Percentiles rank a stretch among this genome's conserved stretches.
phyloP scores from a whole-genome alignment of 2,797 vertebrate genomes.

The Hemitrygon akajei region DNA sequence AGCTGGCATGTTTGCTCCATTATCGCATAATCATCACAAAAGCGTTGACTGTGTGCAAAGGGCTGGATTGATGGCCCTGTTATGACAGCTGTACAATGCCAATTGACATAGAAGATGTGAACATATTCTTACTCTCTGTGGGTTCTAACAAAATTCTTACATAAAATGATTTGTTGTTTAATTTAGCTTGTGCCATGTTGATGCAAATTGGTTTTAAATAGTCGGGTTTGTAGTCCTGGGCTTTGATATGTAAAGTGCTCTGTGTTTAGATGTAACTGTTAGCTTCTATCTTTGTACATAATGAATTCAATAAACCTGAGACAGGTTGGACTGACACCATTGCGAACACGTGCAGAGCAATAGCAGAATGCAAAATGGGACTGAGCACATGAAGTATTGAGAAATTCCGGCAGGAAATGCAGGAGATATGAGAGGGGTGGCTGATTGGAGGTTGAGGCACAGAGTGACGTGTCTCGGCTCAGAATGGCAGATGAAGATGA shows the following conservation, averaged over 20 bases:
- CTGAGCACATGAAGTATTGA: not conserved
- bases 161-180: not conserved
- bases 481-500: not conserved
- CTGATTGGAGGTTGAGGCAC: not conserved
- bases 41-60: no score
- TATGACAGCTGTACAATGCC: not conserved
- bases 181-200: not conserved
- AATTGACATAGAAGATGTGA: not conserved
- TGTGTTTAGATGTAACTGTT: not conserved
- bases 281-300: not conserved
- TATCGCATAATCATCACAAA: not conserved
- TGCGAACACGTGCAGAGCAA: not conserved
- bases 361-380: not conserved
- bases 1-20: not conserved
- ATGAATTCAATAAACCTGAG: not conserved
- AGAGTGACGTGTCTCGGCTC: not conserved
- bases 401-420: not conserved
- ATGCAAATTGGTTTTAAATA: not conserved
- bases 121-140: not conserved
- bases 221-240: not conserved
- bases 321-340: not conserved
- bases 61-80: not conserved
- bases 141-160: not conserved
- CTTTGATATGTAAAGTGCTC: not conserved
- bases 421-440: not conserved